Base-by-base conservation (phyloP, 2,797 vertebrate species). In the Ctenopoma kingsleyae region DNA sequence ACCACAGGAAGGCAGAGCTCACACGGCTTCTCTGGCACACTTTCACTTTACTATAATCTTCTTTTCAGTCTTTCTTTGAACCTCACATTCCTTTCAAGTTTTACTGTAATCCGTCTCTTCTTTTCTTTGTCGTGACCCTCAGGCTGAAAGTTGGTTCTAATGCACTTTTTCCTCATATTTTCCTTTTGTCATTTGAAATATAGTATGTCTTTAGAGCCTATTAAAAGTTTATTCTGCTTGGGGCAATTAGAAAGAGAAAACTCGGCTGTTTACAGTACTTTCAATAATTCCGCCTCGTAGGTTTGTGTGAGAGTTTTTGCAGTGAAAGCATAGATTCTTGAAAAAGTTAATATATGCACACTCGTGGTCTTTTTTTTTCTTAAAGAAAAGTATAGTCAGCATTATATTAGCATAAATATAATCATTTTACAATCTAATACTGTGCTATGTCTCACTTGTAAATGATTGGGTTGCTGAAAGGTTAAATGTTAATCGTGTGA, bases 21-120 rank as follows among this genome's bases (percentile, higher is more conserved):
- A 27, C 53, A 69, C 57, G 50, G 50, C 49, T 51, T 53, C 27
- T 43, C 55, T 78, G 74, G 52, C 67, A 71, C 56, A 41, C 48
- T 80, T 81, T 68, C 69, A 73, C 23, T 68, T 61, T 23, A 41
- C 74, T 76, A 30, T 83, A 89, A 82, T 83, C 74, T 82, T 54
- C 65, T 65, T 82, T 51, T 51, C 32, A 78, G 75, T 75, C 44
- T 66, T 56, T 65, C 47, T 66, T 52, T 81, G 48, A 77, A 69
- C 58, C 57, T 55, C 51, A 43, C 10, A 27, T 80, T 58, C 40
- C 41, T 68, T 77, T 84, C 63, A 76, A 74, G 81, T 89, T 85
- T 84, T 56, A 71, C 79, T 55, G 52, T 85, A 87, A 85, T 88
- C 76, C 46, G 44, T 76, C 58, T 49, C 54, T 62, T 71, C 49